These are phyloP conservation scores for Leptopterna dolabrata DNA, from an alignment of 2,888 invertebrate genomes.

Conservation along the genomic window DNA sequence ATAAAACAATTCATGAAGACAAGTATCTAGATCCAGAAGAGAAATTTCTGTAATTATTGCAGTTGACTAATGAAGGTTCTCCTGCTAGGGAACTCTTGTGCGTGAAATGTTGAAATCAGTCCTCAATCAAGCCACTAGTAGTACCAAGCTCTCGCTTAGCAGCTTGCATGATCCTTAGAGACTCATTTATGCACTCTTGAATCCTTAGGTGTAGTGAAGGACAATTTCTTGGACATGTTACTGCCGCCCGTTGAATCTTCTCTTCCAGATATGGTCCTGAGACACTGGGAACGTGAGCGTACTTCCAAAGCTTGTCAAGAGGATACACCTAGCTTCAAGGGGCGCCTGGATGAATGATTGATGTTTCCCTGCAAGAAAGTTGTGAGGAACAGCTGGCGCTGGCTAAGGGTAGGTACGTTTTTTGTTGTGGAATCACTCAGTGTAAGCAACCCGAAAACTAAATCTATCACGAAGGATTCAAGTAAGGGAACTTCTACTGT, in stretches of 20 bases:
- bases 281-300: constrained; percentile 61
- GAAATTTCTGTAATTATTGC: constrained; percentile 60
- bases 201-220: constrained; percentile 63
- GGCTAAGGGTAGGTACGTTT: constrained; percentile 50
- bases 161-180: constrained; percentile 63
- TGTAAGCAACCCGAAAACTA: neutral
- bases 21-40: constrained; percentile 26
- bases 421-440: neutral
- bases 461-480: neutral
- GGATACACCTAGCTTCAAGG: neutral
- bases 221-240: constrained; percentile 63
- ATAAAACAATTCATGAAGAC: constrained; percentile 26
- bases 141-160: neutral
- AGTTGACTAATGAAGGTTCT: constrained; percentile 53
- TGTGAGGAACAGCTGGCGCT: constrained; percentile 61
- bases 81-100: constrained; percentile 60
- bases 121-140: constrained; percentile 62
- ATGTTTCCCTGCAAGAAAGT: constrained; percentile 61
- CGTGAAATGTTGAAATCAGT: constrained; percentile 62
- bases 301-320: neutral
- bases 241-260: constrained; percentile 65
- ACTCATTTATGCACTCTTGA: constrained; percentile 64
- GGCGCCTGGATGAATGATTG: constrained; percentile 53
- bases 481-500: neutral
- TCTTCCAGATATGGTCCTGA: constrained; percentile 63